A percentile compares a stretch with the other conserved stretches of the same genome.
Evolutionary conservation across 2,797 vertebrate species (phyloP).

Genomic region (Tangara arthus): DNA sequence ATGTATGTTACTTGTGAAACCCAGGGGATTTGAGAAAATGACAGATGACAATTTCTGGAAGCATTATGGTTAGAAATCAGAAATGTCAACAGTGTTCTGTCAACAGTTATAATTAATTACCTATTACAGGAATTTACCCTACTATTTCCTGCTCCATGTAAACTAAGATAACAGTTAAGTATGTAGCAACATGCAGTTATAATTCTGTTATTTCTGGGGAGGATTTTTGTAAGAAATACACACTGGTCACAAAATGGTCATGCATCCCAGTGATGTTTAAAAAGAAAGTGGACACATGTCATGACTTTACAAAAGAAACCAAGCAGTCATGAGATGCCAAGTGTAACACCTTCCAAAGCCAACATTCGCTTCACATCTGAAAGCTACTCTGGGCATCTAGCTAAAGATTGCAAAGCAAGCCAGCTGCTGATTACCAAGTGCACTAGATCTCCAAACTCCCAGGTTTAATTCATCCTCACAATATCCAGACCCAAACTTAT

Average conservation of each 20-base stretch:
- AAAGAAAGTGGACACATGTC: neutral
- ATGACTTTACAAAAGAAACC: neutral
- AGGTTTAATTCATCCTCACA: neutral
- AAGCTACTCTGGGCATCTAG: neutral
- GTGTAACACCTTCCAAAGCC: neutral
- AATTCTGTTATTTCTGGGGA: neutral
- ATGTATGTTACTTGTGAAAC: no score
- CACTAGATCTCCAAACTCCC: neutral
- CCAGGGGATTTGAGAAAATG: neutral
- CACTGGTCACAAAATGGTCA: neutral
- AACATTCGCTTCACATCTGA: neutral
- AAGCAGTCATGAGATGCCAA: neutral
- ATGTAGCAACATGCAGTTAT: neutral
- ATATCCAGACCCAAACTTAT: neutral
- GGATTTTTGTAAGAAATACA: neutral
- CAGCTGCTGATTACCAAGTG: neutral
- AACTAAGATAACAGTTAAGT: neutral
- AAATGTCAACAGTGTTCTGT: neutral
- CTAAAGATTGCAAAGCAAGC: neutral
- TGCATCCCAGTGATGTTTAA: neutral
- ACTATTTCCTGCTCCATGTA: neutral
- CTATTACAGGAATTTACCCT: neutral
- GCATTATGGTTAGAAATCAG: neutral
- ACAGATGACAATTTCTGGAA: neutral
- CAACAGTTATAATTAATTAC: neutral